Evolutionary conservation across 2,797 vertebrate species (phyloP).

Genomic region (Melanogrammus aeglefinus): DNA sequence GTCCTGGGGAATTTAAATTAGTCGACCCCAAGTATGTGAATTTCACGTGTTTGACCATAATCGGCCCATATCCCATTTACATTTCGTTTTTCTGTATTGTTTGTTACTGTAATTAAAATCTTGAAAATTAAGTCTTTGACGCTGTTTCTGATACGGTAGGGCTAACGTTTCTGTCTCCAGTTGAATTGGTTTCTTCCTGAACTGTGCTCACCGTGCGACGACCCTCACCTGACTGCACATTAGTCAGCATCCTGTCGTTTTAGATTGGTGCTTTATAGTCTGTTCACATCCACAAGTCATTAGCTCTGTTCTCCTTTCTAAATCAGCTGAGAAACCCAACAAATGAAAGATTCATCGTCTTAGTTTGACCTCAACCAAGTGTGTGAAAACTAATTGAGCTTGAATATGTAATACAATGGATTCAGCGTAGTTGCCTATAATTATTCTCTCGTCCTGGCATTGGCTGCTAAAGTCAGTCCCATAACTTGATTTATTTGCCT

Average conservation of each 20-base stretch:
- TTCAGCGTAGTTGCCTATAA: too few species aligned
- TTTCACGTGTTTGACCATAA: conserved; percentile 7
- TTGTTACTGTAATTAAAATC: conserved; percentile 47
- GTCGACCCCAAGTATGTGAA: conserved; percentile 11
- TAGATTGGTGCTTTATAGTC: not conserved
- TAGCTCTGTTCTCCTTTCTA: not conserved
- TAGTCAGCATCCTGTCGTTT: not conserved
- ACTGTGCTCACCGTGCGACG: too few species aligned
- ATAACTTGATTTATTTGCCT: too few species aligned
- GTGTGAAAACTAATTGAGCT: not conserved
- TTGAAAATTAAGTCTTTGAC: conserved; percentile 7
- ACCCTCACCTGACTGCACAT: too few species aligned
- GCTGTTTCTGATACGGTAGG: not conserved
- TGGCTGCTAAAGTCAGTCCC: too few species aligned
- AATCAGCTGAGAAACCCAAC: not conserved
- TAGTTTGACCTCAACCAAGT: not conserved
- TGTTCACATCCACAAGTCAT: not conserved
- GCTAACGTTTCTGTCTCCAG: not conserved
- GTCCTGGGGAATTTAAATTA: conserved; percentile 6
- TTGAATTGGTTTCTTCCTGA: not conserved
- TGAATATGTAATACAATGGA: not conserved
- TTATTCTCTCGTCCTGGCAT: too few species aligned
- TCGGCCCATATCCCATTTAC: not conserved
- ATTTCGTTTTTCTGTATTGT: not conserved
- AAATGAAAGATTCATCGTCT: not conserved